These are phyloP conservation scores for Loxodonta africana DNA, from an alignment of 2,113 vertebrate genomes.

Conservation along the genomic window DNA sequence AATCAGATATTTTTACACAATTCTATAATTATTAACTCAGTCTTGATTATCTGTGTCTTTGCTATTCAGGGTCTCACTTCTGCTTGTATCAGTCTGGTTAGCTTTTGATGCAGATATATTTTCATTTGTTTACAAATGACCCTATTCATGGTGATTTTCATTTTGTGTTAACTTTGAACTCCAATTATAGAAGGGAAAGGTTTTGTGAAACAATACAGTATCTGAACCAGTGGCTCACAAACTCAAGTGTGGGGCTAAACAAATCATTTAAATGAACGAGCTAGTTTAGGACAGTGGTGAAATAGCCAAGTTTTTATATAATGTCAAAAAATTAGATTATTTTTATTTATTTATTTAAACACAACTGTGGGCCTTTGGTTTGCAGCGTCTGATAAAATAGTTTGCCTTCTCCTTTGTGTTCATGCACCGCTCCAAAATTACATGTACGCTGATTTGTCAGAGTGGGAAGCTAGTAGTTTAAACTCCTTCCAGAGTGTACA, in stretches of 20 bases:
- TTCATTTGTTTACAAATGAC: slow-evolving; percentile 59
- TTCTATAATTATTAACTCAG: neutral
- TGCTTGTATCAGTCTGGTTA: slow-evolving; percentile 38
- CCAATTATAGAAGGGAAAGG: neutral
- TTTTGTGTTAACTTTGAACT: slow-evolving; percentile 49
- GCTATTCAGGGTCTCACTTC: neutral
- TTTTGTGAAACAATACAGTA: slow-evolving; percentile 1
- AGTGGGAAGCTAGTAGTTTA: slow-evolving; percentile 29
- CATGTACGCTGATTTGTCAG: neutral
- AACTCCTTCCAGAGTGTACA: slow-evolving; percentile 53
- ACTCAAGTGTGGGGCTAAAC: slow-evolving; percentile 13
- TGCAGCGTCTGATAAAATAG: slow-evolving; percentile 41
- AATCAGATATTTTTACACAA: slow-evolving; percentile 9
- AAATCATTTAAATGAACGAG: slow-evolving; percentile 47
- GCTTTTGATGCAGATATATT: slow-evolving; percentile 40
- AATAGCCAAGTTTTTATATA: neutral
- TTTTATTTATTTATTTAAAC: neutral
- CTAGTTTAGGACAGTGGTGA: neutral
- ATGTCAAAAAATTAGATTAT: slow-evolving; percentile 38
- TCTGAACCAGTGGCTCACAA: neutral
- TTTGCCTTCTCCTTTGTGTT: slow-evolving; percentile 31
- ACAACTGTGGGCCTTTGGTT: neutral
- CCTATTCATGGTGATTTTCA: slow-evolving; percentile 34
- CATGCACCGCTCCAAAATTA: slow-evolving; percentile 52
- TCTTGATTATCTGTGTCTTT: slow-evolving; percentile 25